These are phyloP conservation scores for Callipepla squamata DNA, from an alignment of 2,113 vertebrate genomes.

Conservation along the genomic window DNA sequence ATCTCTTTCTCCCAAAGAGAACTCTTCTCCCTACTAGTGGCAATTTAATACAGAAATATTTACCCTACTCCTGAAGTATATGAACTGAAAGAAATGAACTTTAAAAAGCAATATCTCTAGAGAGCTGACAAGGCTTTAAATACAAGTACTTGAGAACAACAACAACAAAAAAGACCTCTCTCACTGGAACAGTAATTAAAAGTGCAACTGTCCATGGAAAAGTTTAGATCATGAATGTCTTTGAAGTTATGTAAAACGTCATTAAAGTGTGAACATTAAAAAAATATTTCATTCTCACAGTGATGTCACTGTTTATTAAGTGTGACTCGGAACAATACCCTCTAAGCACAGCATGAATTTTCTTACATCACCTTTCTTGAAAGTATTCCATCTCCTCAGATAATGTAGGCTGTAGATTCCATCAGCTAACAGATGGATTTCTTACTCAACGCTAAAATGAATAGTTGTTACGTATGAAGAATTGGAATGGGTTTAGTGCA, in stretches of 20 bases:
- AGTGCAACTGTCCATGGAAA: slow-evolving; percentile 56
- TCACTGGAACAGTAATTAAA: slow-evolving; percentile 73
- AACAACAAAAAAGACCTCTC: slow-evolving; percentile 61
- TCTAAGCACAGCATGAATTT: background rate
- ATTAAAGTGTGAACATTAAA: slow-evolving; percentile 15
- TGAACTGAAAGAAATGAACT: slow-evolving; percentile 71
- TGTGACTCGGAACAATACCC: background rate
- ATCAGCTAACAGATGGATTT: slow-evolving; percentile 17
- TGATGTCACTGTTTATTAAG: background rate
- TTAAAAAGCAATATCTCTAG: slow-evolving; percentile 65
- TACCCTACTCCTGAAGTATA: slow-evolving; percentile 63
- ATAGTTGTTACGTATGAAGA: background rate
- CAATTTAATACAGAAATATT: slow-evolving; percentile 74
- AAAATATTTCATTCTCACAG: background rate
- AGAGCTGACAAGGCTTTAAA: slow-evolving; percentile 65
- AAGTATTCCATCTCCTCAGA: slow-evolving; percentile 21
- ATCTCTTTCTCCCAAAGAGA: slow-evolving; percentile 48
- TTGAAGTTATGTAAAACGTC: slow-evolving; percentile 63
- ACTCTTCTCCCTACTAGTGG: background rate
- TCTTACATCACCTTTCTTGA: background rate
- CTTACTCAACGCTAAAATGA: background rate
- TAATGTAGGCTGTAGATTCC: background rate
- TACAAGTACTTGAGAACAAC: slow-evolving; percentile 48
- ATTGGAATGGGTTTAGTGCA: background rate
- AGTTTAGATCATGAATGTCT: slow-evolving; percentile 39